phyloP scores from a whole-genome alignment of 2,113 vertebrate species.

The Perca schrenkii region DNA sequence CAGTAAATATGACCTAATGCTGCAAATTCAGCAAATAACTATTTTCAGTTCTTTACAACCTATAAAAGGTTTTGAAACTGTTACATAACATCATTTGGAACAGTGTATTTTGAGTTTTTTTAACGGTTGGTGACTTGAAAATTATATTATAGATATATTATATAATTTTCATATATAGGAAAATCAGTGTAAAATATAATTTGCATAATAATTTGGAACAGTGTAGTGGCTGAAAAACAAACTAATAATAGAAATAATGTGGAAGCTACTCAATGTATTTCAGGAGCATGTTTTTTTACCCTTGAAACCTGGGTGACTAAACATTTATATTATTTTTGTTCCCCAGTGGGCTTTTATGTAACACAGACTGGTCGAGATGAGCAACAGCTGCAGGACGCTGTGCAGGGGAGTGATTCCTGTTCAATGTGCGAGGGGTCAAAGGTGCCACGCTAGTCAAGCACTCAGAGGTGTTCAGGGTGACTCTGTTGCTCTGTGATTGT shows the following conservation, averaged over 20 bases:
- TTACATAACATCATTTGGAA: too few relatives aligned
- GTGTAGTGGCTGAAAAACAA: neutral
- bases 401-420: constrained; percentile 12
- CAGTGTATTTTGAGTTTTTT: too few relatives aligned
- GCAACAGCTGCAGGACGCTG: constrained; percentile 3
- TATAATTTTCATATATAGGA: too few relatives aligned
- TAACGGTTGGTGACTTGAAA: too few relatives aligned
- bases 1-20: too few relatives aligned
- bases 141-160: too few relatives aligned
- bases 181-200: too few relatives aligned
- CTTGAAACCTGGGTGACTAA: neutral
- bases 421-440: constrained; percentile 28
- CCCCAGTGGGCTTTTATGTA: constrained; percentile 18
- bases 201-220: too few relatives aligned
- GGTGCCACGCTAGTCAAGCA: constrained; percentile 27
- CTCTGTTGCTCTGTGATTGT: constrained; percentile 34
- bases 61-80: too few relatives aligned
- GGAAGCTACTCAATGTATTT: neutral
- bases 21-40: too few relatives aligned
- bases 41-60: too few relatives aligned
- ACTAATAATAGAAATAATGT: neutral
- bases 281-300: neutral
- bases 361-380: constrained; percentile 6
- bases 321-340: constrained; percentile 3
- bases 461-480: constrained; percentile 15